phyloP scores from a whole-genome alignment of 2,888 invertebrate genomes.

The Ennomos erosarius region DNA sequence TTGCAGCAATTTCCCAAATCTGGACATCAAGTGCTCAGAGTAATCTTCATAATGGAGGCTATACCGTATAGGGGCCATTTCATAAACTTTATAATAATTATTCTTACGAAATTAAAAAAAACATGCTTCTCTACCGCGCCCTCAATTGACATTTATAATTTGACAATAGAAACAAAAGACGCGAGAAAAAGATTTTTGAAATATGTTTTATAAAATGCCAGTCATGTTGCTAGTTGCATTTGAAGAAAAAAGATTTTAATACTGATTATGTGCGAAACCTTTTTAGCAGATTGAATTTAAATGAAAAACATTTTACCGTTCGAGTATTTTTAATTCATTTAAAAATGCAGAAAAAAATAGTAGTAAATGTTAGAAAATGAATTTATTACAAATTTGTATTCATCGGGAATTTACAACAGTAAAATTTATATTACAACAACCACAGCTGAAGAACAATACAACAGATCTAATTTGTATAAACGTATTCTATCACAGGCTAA shows the following conservation, averaged over 20 bases:
- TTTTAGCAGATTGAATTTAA: slow-evolving; percentile 11
- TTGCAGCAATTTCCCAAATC: slow-evolving; percentile 89
- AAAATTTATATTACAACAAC: slow-evolving; percentile 39
- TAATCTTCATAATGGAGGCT: slow-evolving; percentile 89
- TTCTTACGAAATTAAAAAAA: slow-evolving; percentile 28
- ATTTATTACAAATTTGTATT: slow-evolving; percentile 85
- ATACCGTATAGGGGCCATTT: slow-evolving; percentile 84
- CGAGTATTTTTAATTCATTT: slow-evolving; percentile 76
- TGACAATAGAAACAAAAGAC: slow-evolving; percentile 50
- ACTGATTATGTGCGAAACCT: slow-evolving; percentile 5
- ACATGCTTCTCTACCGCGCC: slow-evolving; percentile 27
- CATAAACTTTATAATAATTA: slow-evolving; percentile 25
- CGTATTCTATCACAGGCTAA: slow-evolving; percentile 76
- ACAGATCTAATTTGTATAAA: slow-evolving; percentile 44
- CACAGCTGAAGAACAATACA: slow-evolving; percentile 44
- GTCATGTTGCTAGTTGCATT: neutral
- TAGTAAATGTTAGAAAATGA: slow-evolving; percentile 77
- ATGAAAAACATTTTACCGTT: slow-evolving; percentile 44
- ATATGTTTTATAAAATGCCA: slow-evolving; percentile 11
- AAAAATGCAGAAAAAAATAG: slow-evolving; percentile 80
- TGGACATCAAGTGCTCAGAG: slow-evolving; percentile 87
- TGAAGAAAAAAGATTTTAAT: neutral
- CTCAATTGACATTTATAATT: slow-evolving; percentile 40
- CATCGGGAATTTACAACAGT: slow-evolving; percentile 39
- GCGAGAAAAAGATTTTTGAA: slow-evolving; percentile 37